A percentile compares a stretch with the other conserved stretches of the same genome.
Conservation (phyloP, 2,797 vertebrate species). For the Agapornis canus region DNA sequence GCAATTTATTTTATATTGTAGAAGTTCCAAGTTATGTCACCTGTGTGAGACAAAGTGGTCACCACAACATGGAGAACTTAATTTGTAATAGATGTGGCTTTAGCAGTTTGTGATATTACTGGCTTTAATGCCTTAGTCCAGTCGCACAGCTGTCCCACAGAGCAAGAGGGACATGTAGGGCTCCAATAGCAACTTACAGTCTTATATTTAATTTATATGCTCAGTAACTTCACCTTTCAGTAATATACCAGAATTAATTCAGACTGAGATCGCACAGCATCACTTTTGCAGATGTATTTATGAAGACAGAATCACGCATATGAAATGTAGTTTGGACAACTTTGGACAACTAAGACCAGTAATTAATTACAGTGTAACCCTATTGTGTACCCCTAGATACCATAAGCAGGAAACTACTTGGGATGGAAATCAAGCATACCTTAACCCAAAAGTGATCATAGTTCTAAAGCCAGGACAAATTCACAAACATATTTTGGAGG, state of each 20-base stretch:
- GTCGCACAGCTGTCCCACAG: background rate
- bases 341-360: background rate
- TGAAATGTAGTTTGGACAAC: background rate
- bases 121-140: background rate
- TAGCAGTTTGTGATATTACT: too few species aligned
- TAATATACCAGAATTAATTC: background rate
- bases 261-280: background rate
- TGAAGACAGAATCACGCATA: background rate
- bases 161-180: background rate
- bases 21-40: background rate
- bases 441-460: background rate
- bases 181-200: background rate
- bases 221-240: background rate
- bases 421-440: background rate
- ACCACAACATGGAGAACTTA: background rate
- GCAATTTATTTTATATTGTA: background rate
- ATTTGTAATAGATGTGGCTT: background rate
- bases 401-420: background rate
- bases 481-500: background rate
- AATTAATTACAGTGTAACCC: background rate
- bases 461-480: background rate
- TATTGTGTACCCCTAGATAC: accelerated
- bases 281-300: background rate
- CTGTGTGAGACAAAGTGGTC: background rate
- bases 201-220: background rate